Conservation (phyloP, 2,113 vertebrate genomes). For the Cyphomyrus plagiostoma region DNA sequence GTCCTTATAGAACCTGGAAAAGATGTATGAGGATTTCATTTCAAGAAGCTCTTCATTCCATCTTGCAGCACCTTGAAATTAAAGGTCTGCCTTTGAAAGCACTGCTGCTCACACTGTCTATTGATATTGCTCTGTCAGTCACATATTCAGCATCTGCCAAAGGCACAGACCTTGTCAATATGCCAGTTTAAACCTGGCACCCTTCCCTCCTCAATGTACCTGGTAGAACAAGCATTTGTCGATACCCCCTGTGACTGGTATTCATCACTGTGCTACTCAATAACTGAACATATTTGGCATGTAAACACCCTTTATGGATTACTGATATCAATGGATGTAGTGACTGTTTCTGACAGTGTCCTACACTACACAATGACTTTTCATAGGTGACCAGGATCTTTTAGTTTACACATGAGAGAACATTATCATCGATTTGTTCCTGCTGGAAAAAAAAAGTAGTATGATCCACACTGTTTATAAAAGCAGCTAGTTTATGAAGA, state of each 20-base stretch:
- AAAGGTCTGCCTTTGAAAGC: conserved; percentile 23
- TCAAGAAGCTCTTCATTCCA: conserved; percentile 1
- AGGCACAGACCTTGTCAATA: conserved; percentile 42
- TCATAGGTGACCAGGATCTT: not conserved
- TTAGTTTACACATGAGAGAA: not conserved
- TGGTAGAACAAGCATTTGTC: conserved; percentile 36
- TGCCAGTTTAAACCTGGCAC: conserved; percentile 37
- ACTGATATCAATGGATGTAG: conserved; percentile 7
- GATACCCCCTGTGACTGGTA: conserved; percentile 37
- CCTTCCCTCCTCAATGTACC: conserved; percentile 34
- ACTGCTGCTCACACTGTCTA: conserved; percentile 33
- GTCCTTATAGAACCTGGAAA: not conserved
- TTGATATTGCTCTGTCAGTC: conserved; percentile 43
- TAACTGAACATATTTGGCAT: conserved; percentile 25
- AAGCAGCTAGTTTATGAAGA: not conserved
- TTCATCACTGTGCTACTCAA: conserved; percentile 34
- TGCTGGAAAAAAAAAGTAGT: not conserved
- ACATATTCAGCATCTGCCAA: conserved; percentile 30
- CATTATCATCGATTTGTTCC: not conserved
- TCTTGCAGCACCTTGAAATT: conserved; percentile 1
- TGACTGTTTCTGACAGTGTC: conserved; percentile 17
- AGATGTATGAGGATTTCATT: not conserved
- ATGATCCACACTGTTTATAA: not conserved
- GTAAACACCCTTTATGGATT: conserved; percentile 18
- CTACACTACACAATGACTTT: conserved; percentile 9